Conservation (phyloP, 1,140 invertebrate species). For the Drosophila prosaltans region DNA sequence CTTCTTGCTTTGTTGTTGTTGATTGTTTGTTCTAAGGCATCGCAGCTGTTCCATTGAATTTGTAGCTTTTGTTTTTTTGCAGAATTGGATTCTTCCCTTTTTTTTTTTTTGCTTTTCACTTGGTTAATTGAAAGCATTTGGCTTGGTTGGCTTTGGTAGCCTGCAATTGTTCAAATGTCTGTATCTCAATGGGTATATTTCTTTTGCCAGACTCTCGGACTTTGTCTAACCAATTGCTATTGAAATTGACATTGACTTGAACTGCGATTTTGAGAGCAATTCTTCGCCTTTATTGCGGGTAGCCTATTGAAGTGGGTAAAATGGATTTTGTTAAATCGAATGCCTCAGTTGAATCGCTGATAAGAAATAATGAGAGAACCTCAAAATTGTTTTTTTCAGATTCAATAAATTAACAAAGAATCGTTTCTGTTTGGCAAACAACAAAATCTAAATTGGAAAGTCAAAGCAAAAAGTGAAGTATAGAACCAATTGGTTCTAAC, state of each 20-base stretch:
- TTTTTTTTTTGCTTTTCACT: constrained; percentile 46
- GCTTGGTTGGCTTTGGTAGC: constrained; percentile 4
- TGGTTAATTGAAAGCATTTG: constrained; percentile 59
- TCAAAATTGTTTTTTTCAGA: too few species aligned
- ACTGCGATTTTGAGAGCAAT: constrained; percentile 34
- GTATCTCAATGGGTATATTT: too few species aligned
- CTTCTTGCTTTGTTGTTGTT: constrained; percentile 6
- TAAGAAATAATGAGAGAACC: not conserved
- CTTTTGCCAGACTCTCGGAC: constrained; percentile 33
- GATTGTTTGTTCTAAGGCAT: constrained; percentile 55
- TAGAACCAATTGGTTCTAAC: too few species aligned
- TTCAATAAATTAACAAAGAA: too few species aligned
- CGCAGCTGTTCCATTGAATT: constrained; percentile 49
- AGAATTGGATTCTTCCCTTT: constrained; percentile 37
- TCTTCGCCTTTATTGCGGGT: constrained; percentile 10
- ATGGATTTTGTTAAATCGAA: not conserved
- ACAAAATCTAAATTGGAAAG: too few species aligned
- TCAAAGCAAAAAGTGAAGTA: too few species aligned
- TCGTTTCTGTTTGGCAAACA: too few species aligned
- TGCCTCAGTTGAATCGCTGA: not conserved
- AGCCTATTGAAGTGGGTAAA: not conserved
- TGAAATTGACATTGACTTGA: constrained; percentile 49
- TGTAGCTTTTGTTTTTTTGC: constrained; percentile 13
- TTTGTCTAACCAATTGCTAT: constrained; percentile 42
- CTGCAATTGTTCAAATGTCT: constrained; percentile 49